A percentile compares a stretch with the other conserved stretches of the same genome.
Conservation (phyloP, 2,113 vertebrate genomes). For the Muscicapa adusta region DNA sequence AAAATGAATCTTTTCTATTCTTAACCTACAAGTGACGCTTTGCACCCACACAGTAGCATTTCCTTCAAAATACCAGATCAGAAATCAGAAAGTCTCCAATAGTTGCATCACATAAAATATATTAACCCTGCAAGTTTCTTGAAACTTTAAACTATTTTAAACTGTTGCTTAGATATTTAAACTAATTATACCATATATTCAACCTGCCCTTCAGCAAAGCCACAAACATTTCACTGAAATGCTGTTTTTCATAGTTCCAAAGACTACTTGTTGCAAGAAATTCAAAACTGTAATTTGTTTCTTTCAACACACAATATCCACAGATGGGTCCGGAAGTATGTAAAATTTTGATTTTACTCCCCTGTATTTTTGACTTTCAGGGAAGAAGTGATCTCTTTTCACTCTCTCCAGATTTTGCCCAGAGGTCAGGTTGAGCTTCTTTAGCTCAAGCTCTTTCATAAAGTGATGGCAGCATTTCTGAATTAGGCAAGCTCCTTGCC, state of each 20-base stretch:
- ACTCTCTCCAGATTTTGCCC: background rate
- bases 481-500: background rate
- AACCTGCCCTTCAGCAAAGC: background rate
- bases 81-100: background rate
- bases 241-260: background rate
- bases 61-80: background rate
- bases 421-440: background rate
- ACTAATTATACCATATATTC: background rate
- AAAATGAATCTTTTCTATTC: background rate
- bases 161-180: background rate
- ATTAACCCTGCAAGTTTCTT: background rate
- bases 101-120: background rate
- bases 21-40: background rate
- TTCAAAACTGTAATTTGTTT: background rate
- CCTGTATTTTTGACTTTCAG: background rate
- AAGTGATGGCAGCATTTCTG: background rate
- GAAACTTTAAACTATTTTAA: background rate
- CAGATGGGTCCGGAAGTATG: background rate
- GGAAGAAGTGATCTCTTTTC: background rate
- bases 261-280: background rate
- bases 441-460: background rate
- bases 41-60: background rate
- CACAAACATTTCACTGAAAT: background rate
- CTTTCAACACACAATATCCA: background rate
- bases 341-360: background rate